These are phyloP conservation scores for Agrotis ipsilon DNA, from an alignment of 2,888 invertebrate species.

Conservation along the genomic window DNA sequence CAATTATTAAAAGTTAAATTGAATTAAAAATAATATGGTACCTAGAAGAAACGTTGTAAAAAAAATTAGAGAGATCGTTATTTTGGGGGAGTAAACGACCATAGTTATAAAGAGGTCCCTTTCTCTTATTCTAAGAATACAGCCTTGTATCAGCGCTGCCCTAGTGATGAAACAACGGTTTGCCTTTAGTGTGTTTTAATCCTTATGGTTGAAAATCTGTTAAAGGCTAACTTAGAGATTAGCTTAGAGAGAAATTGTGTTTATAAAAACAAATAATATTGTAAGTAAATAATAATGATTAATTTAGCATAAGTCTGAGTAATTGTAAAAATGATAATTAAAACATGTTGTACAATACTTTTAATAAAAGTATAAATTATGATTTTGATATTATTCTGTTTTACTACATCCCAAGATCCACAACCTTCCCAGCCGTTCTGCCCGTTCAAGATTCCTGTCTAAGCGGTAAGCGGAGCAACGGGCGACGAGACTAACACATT, in stretches of 20 bases:
- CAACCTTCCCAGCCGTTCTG: too few relatives aligned
- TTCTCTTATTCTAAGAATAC: too few relatives aligned
- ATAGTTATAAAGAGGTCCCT: not conserved
- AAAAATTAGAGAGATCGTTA: slow-evolving; percentile 2
- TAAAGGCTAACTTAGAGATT: too few relatives aligned
- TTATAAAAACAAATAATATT: slow-evolving; percentile 5
- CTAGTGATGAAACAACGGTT: too few relatives aligned
- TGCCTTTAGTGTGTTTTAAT: too few relatives aligned
- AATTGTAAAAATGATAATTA: slow-evolving; percentile 35
- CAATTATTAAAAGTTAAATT: slow-evolving; percentile 34
- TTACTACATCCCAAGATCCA: too few relatives aligned
- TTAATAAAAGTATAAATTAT: slow-evolving; percentile 47
- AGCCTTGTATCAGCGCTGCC: too few relatives aligned
- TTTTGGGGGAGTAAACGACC: not conserved
- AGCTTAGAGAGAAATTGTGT: slow-evolving; percentile 15
- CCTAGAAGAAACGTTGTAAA: slow-evolving; percentile 11
- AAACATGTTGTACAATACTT: slow-evolving; percentile 57
- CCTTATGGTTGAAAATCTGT: too few relatives aligned
- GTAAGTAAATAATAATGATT: slow-evolving; percentile 31
- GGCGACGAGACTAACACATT: too few relatives aligned
- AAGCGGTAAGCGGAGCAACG: too few relatives aligned
- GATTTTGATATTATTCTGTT: slow-evolving; percentile 26
- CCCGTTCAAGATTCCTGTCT: too few relatives aligned
- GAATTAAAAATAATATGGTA: slow-evolving; percentile 47
- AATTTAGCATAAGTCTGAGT: slow-evolving; percentile 59